These are phyloP conservation scores for Drosophila acutilabella DNA, from an alignment of 2,888 invertebrate species.

Conservation along the genomic window DNA sequence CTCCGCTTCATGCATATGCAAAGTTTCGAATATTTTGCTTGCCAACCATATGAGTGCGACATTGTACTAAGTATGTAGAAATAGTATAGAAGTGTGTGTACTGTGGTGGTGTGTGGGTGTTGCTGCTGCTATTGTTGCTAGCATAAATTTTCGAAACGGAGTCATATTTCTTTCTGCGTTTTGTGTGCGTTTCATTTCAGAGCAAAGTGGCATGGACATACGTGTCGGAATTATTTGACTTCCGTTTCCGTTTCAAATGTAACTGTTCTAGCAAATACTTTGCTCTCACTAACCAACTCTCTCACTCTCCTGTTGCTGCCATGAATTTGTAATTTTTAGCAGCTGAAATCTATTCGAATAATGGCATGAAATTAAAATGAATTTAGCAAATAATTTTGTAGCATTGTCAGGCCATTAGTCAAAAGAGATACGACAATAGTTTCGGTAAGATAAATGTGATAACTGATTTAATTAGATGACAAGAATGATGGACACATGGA, in stretches of 20 bases:
- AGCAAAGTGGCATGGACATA: slow-evolving; percentile 75
- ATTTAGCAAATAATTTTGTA: slow-evolving; percentile 11
- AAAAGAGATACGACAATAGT: background rate
- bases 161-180: slow-evolving; percentile 74
- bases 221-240: slow-evolving; percentile 80
- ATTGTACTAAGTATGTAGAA: slow-evolving; percentile 53
- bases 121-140: slow-evolving; percentile 11
- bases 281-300: background rate
- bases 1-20: slow-evolving; percentile 72
- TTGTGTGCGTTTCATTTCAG: slow-evolving; percentile 69
- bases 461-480: slow-evolving; percentile 29
- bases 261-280: slow-evolving; percentile 8
- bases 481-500: slow-evolving; percentile 3
- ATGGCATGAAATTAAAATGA: background rate
- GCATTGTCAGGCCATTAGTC: slow-evolving; percentile 17
- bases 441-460: slow-evolving; percentile 4
- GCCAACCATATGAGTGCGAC: slow-evolving; percentile 62
- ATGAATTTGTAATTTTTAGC: slow-evolving; percentile 34
- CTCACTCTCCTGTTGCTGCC: background rate
- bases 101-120: slow-evolving; percentile 25
- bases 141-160: slow-evolving; percentile 74
- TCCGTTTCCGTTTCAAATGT: slow-evolving; percentile 51
- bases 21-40: slow-evolving; percentile 79
- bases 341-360: slow-evolving; percentile 2
- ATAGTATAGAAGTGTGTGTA: slow-evolving; percentile 17